Evolutionary conservation across 2,113 vertebrate species (phyloP).

Genomic region (Glaucidium brasilianum): DNA sequence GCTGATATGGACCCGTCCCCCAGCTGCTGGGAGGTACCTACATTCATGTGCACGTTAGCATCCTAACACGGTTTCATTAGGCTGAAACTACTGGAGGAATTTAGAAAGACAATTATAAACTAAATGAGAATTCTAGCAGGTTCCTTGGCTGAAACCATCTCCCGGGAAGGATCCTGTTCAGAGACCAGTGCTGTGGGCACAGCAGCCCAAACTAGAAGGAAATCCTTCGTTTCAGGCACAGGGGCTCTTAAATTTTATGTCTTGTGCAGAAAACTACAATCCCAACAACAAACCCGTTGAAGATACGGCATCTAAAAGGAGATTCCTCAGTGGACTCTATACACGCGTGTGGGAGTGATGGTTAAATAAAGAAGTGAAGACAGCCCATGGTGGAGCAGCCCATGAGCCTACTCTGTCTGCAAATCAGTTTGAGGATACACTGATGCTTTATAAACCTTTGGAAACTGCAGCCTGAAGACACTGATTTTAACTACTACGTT

Average conservation of each 20-base stretch:
- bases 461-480: neutral
- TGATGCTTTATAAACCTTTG: neutral
- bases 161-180: neutral
- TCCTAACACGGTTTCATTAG: neutral
- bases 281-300: neutral
- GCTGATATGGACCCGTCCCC: neutral
- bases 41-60: accelerated
- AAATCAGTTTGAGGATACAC: neutral
- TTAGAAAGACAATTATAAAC: neutral
- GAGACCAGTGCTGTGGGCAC: neutral
- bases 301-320: neutral
- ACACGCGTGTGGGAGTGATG: accelerated
- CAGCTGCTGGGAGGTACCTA: neutral
- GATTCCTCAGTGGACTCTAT: neutral
- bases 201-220: neutral
- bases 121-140: neutral
- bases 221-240: neutral
- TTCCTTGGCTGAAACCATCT: neutral
- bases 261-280: neutral
- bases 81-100: neutral
- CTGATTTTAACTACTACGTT: accelerated
- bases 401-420: neutral
- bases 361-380: neutral
- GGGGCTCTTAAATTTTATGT: neutral
- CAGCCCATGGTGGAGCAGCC: neutral